A percentile compares a stretch with the other conserved stretches of the same genome.
phyloP scores from a whole-genome alignment of 2,797 vertebrate genomes.

The Halcyon badia region DNA sequence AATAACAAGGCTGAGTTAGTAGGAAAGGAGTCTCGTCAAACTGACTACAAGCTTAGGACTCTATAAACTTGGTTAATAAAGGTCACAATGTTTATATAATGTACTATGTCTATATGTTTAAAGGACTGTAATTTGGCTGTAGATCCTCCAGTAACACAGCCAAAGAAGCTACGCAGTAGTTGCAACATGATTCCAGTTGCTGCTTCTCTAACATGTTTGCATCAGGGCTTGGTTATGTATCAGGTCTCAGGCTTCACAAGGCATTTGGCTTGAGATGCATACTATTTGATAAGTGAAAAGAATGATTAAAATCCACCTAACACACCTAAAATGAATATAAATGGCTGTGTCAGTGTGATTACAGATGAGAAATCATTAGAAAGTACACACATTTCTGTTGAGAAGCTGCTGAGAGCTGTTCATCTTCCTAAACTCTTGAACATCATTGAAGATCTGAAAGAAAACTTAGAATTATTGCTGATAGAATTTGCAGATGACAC shows the following conservation, averaged over 20 bases:
- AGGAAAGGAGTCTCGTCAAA: conserved; percentile 20
- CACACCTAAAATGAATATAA: not conserved
- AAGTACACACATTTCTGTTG: not conserved
- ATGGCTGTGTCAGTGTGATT: not conserved
- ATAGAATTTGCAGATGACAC: not conserved
- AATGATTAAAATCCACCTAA: not conserved
- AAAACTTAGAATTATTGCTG: not conserved
- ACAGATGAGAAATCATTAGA: not conserved
- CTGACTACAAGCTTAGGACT: not conserved
- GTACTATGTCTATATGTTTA: not conserved
- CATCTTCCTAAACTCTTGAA: not conserved
- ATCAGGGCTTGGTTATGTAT: not conserved
- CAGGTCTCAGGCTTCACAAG: not conserved
- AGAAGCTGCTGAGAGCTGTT: not conserved
- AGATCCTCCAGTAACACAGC: not conserved
- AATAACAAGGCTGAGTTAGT: conserved; percentile 47
- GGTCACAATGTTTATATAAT: not conserved
- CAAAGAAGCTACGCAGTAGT: fast-evolving
- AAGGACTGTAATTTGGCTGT: not conserved
- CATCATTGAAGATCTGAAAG: not conserved
- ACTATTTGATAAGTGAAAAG: not conserved
- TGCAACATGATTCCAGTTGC: not conserved
- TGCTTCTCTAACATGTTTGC: fast-evolving
- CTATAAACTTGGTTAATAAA: not conserved
- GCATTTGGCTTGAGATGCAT: not conserved